Conservation (phyloP, 2,113 vertebrate species). For the Seriola quinqueradiata region DNA sequence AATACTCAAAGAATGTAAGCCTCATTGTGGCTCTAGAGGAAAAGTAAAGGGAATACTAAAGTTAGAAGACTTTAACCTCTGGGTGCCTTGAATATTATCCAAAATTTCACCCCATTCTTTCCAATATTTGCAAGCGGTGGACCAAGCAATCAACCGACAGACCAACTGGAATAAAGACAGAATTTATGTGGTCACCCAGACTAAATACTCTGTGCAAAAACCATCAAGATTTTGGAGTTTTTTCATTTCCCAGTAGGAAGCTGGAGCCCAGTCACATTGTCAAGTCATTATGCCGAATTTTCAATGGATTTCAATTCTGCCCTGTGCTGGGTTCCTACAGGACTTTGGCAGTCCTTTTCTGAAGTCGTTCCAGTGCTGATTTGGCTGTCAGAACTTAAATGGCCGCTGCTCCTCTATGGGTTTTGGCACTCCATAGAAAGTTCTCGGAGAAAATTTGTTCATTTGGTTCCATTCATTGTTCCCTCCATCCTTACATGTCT, state of each 20-base stretch:
- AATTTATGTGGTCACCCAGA: neutral
- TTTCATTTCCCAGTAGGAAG: slow-evolving; percentile 11
- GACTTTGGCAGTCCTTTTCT: slow-evolving; percentile 29
- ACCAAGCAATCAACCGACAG: neutral
- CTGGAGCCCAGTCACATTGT: neutral
- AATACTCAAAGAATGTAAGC: neutral
- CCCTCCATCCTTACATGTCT: slow-evolving; percentile 33
- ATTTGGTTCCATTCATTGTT: slow-evolving; percentile 51
- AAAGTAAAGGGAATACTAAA: neutral
- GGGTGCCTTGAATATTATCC: neutral
- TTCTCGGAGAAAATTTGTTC: slow-evolving; percentile 41
- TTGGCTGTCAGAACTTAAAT: slow-evolving; percentile 46
- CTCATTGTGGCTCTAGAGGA: neutral
- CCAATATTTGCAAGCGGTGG: neutral
- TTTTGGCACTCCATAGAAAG: slow-evolving; percentile 42
- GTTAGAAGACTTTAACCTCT: neutral
- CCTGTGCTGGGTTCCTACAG: neutral
- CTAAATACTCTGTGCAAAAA: neutral
- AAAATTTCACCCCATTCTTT: neutral
- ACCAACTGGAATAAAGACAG: neutral
- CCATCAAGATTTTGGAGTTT: neutral
- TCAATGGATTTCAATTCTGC: slow-evolving; percentile 3
- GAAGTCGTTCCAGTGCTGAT: slow-evolving; percentile 34
- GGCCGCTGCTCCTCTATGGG: slow-evolving; percentile 2
- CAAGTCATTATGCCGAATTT: slow-evolving; percentile 5